Evolutionary conservation across 2,888 invertebrate genomes (phyloP), one percentile per base, ranked within the genome.

Genomic region (Tromatobia lineatoria): DNA sequence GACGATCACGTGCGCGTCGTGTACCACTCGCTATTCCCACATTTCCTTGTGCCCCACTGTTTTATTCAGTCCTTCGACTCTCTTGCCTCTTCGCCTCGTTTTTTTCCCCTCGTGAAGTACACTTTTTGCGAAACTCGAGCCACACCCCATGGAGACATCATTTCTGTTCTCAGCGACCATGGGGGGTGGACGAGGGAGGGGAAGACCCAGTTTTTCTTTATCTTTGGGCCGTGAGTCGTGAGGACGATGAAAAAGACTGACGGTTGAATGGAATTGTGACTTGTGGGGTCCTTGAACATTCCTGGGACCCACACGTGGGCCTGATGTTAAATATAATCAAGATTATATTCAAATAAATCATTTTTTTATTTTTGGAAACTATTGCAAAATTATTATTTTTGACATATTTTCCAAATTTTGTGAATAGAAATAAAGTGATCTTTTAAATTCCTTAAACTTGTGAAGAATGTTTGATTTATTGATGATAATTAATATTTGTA

Each of bases 31-130:
- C 25, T 66, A 38, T 67, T 69, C 69, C 75, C 64, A 45, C 73
- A 74, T 74, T 74, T 74, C 45, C 73, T 61, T 42, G 82, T 74
- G 50, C 25, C 82, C 82, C 61, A 82, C 82, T 82, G 82, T 82
- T 82, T 82, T 74, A 74, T 82, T 82, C 82, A 82, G 69, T 42
- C 13, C 18, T 34, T 45, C 71, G 77, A 73, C 59, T 74, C 67
- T 61, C 18, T 61, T 61, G 29, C 34, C 11, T 15, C 59, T n/a
- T 59, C 23, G 15, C n/a, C n/a, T 20, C 54, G 38, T 11, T 78
- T 64, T 70, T 61, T 61, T 61, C 18, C 2, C 34, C n/a, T 34
- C 61, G 34, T 10, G 61, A 61, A 61, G 61, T 34, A 18, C 34
- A 61, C 18, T 61, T 61, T 52, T 71, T 29, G 57, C 23, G 42